Evolutionary conservation across 2,888 invertebrate genomes (phyloP), one percentile per base, ranked within the genome.

Genomic region (Notocelia uddmanniana): DNA sequence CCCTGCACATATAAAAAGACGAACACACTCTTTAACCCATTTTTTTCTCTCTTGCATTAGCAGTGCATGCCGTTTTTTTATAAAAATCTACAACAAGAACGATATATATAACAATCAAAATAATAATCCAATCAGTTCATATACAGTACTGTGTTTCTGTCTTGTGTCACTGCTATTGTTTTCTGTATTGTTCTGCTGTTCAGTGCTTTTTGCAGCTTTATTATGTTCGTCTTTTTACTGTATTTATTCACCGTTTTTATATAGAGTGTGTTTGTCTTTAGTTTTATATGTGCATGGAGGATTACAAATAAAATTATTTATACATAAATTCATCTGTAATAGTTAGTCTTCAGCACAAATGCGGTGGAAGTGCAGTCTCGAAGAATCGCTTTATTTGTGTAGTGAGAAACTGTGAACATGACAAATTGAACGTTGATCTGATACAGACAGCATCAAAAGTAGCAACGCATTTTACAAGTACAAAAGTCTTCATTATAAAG

Each of bases 1-100:
- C 90, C 94, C 94, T 93, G 93, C 93, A 93, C 93, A 93, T 90
- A 93, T 94, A 93, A 93, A 90, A 87, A 91, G 92, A 91, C 92
- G 87, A 90, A 90, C 94, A 94, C 94, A 94, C 94, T 92, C 94
- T 91, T 88, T 86, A 87, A 82, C 83, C 83, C 83, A 79, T 78
- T 79, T 82, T 78, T 79, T 82, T 82, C 81, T 78, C 80, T 83
- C 84, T 84, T 85, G 88, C 86, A 85, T 85, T 34, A 89, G 87
- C 89, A 85, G 85, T 88, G 90, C 92, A 93, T 93, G 93, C 92
- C 91, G 91, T 91, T 91, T 87, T 84, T 83, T 82, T 5, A 37
- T 80, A 82, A 80, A 86, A 91, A 90, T 89, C 90, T 91, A 92
- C 89, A 89, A 88, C 84, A 85, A 79, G 79, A 77, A 81, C 77